Evolutionary conservation across 2,113 vertebrate species (phyloP).

Genomic region (Trichechus manatus): DNA sequence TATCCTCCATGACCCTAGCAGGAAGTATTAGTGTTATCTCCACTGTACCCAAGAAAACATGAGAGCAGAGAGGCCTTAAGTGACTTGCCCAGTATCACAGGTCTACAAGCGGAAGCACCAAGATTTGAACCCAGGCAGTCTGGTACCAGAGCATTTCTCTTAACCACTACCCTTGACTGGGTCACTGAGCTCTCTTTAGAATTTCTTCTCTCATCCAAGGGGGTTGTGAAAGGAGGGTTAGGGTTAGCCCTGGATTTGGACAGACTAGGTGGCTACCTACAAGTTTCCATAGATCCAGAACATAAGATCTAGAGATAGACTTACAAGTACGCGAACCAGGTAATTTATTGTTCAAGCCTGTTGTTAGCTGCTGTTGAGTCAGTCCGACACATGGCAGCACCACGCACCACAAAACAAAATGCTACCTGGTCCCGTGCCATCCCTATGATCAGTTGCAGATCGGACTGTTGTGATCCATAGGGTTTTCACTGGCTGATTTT

Average conservation of each 20-base stretch:
- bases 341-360: neutral
- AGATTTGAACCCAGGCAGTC: neutral
- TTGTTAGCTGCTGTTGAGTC: neutral
- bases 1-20: neutral
- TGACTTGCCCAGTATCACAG: neutral
- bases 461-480: neutral
- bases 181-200: neutral
- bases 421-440: neutral
- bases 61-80: neutral
- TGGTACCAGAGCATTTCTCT: neutral
- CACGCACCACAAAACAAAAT: neutral
- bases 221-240: neutral
- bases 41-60: neutral
- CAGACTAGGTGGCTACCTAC: neutral
- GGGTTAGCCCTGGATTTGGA: neutral
- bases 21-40: neutral
- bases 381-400: neutral
- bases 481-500: too few species aligned
- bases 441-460: neutral
- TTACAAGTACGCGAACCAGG: neutral
- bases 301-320: neutral
- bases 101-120: neutral
- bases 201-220: constrained; percentile 7
- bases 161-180: neutral
- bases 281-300: neutral